phyloP scores from a whole-genome alignment of 2,888 invertebrate genomes.

The Anticlea derivata region DNA sequence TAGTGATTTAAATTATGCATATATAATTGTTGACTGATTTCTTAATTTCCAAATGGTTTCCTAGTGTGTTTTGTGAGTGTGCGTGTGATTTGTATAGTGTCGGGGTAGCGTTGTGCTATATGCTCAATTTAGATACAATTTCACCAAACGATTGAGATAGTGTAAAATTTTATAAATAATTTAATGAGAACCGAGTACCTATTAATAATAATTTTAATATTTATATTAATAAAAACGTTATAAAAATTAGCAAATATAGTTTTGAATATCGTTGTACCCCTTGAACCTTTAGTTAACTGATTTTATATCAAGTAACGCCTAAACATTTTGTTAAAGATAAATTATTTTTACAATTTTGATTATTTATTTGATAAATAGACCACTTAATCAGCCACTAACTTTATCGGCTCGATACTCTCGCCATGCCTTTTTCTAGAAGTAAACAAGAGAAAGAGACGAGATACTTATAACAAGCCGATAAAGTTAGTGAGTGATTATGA shows the following conservation, averaged over 20 bases:
- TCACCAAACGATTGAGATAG: slow-evolving; percentile 82
- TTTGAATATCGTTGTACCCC: slow-evolving; percentile 49
- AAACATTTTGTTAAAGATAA: slow-evolving; percentile 55
- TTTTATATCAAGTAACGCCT: slow-evolving; percentile 55
- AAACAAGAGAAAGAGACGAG: too few relatives aligned
- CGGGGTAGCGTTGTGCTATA: slow-evolving; percentile 82
- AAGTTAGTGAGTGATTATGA: too few relatives aligned
- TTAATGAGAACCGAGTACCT: slow-evolving; percentile 82
- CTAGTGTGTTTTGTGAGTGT: slow-evolving; percentile 75
- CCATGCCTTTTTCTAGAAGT: too few relatives aligned
- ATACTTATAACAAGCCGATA: too few relatives aligned
- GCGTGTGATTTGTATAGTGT: slow-evolving; percentile 62
- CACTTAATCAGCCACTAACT: too few relatives aligned
- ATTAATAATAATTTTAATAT: slow-evolving; percentile 83
- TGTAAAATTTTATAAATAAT: slow-evolving; percentile 81
- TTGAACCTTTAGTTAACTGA: slow-evolving; percentile 54
- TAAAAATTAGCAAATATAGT: slow-evolving; percentile 61
- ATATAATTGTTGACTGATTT: slow-evolving; percentile 79
- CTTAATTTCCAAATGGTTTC: slow-evolving; percentile 80
- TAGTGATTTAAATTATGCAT: slow-evolving; percentile 74
- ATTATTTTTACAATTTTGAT: slow-evolving; percentile 46
- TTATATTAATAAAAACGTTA: slow-evolving; percentile 82
- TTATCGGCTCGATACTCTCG: too few relatives aligned
- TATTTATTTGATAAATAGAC: slow-evolving; percentile 24
- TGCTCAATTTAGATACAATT: slow-evolving; percentile 83